phyloP scores from a whole-genome alignment of 2,113 vertebrate genomes.

The Condylura cristata region DNA sequence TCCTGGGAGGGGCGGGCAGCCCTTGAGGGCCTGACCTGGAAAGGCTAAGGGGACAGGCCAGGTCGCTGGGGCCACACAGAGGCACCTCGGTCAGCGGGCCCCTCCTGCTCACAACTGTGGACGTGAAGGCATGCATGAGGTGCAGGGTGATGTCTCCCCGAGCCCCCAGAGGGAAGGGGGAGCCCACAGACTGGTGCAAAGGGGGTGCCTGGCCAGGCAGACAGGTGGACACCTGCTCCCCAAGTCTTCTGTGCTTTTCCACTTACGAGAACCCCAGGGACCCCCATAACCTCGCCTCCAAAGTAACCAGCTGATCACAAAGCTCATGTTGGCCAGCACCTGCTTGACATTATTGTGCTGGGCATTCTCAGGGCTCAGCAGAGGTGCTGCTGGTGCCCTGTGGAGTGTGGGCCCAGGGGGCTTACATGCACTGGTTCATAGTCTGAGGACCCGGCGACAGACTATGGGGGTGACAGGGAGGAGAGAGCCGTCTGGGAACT shows the following conservation, averaged over 20 bases:
- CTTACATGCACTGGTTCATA: neutral
- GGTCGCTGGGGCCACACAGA: fast-evolving
- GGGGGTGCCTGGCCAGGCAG: neutral
- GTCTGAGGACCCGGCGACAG: neutral
- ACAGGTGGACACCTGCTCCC: too few species aligned
- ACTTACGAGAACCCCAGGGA: neutral
- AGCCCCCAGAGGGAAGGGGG: neutral
- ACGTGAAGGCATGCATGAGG: neutral
- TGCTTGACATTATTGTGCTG: neutral
- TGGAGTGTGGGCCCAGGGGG: neutral
- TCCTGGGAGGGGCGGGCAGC: neutral
- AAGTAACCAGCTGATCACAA: neutral
- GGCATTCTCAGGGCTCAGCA: neutral
- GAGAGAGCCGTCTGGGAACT: too few species aligned
- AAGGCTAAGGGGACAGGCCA: neutral
- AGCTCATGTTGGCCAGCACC: neutral
- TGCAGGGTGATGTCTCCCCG: neutral
- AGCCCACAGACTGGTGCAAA: too few species aligned
- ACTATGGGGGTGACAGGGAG: neutral
- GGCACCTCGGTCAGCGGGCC: too few species aligned
- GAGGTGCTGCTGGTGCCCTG: fast-evolving
- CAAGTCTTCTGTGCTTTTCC: neutral
- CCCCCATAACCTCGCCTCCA: neutral
- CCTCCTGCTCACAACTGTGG: fast-evolving
- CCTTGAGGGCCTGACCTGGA: neutral